Evolutionary conservation across 2,888 invertebrate genomes (phyloP).

Genomic region (Melikaiella ostensackeni): DNA sequence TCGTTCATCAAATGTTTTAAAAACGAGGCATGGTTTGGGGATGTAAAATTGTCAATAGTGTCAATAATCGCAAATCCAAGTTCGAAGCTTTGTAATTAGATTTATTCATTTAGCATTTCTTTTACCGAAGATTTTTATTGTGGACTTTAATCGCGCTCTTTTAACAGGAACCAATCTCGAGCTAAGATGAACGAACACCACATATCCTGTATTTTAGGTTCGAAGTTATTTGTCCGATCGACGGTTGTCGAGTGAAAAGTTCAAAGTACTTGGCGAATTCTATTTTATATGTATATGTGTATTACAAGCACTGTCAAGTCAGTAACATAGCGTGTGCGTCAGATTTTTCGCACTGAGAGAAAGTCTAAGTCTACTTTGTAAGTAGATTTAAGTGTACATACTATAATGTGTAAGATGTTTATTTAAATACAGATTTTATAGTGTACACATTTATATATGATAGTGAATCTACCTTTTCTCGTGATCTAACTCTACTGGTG

Average conservation of each 20-base stretch:
- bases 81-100: conserved; percentile 21
- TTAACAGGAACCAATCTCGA: conserved; percentile 16
- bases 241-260: background rate
- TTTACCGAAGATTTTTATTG: conserved; percentile 35
- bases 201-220: conserved; percentile 24
- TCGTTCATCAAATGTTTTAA: background rate
- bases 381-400: conserved; percentile 60
- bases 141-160: conserved; percentile 21
- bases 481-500: conserved; percentile 34
- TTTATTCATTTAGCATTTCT: background rate
- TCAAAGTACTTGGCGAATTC: conserved; percentile 32
- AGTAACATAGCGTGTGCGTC: conserved; percentile 7
- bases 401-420: conserved; percentile 63
- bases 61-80: conserved; percentile 41
- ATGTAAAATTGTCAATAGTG: conserved; percentile 16
- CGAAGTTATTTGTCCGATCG: conserved; percentile 25
- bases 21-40: background rate
- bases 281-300: background rate
- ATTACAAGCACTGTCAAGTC: conserved; percentile 5
- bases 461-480: conserved; percentile 42
- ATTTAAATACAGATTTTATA: conserved; percentile 71
- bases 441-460: conserved; percentile 48
- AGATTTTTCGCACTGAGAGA: conserved; percentile 8
- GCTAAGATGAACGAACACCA: conserved; percentile 30
- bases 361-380: conserved; percentile 26